phyloP scores from a whole-genome alignment of 2,888 invertebrate genomes.

The Drosophila multiciliata region DNA sequence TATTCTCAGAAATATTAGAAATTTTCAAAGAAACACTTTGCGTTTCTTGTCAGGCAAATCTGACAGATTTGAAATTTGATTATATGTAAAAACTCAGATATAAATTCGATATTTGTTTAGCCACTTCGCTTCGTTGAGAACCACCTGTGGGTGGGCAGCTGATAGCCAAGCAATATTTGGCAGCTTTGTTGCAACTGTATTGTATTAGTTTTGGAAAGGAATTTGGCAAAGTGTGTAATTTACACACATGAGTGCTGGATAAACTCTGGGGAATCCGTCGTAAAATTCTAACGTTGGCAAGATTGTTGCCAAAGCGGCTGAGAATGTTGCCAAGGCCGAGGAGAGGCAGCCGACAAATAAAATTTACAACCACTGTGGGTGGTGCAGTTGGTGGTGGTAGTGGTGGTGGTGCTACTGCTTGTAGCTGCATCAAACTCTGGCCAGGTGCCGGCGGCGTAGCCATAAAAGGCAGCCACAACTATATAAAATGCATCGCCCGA shows the following conservation, averaged over 20 bases:
- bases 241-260: slow-evolving; percentile 23
- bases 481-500: slow-evolving; percentile 58
- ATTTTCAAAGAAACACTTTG: not conserved
- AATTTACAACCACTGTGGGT: slow-evolving; percentile 51
- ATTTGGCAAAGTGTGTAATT: slow-evolving; percentile 41
- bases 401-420: slow-evolving; percentile 11
- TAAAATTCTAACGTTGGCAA: slow-evolving; percentile 51
- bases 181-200: slow-evolving; percentile 21
- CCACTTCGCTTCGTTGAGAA: not conserved
- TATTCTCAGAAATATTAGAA: not conserved
- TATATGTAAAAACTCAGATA: not conserved
- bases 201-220: slow-evolving; percentile 47
- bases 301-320: slow-evolving; percentile 47
- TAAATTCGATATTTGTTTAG: too few relatives aligned
- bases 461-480: slow-evolving; percentile 52
- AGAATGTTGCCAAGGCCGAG: slow-evolving; percentile 46
- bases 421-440: slow-evolving; percentile 1
- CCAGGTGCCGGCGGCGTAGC: slow-evolving; percentile 25
- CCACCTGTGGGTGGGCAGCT: slow-evolving; percentile 1
- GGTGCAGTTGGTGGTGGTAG: slow-evolving; percentile 1
- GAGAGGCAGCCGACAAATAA: slow-evolving; percentile 38
- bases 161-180: not conserved
- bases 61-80: too few relatives aligned
- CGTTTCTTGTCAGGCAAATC: not conserved
- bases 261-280: slow-evolving; percentile 39